phyloP scores from a whole-genome alignment of 2,888 invertebrate species.

The Nomada lathburiana region DNA sequence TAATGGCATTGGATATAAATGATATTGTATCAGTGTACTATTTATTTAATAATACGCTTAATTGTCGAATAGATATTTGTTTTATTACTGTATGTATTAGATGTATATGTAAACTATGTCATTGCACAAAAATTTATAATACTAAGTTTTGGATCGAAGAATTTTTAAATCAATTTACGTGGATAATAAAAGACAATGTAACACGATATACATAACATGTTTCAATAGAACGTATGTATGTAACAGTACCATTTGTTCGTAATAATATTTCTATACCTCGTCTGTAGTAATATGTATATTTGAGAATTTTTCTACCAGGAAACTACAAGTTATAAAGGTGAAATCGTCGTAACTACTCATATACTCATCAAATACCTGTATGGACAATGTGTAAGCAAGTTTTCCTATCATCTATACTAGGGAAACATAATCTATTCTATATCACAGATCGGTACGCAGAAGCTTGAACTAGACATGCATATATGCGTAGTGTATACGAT shows the following conservation, averaged over 20 bases:
- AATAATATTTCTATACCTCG: background rate
- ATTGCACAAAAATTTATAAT: too few relatives aligned
- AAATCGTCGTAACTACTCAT: conserved; percentile 12
- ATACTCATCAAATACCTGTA: conserved; percentile 16
- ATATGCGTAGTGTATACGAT: background rate
- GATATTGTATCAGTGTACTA: too few relatives aligned
- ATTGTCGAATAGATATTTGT: too few relatives aligned
- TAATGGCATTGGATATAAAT: too few relatives aligned
- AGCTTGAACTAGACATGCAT: background rate
- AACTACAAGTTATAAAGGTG: conserved; percentile 16
- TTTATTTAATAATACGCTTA: too few relatives aligned
- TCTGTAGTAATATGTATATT: conserved; percentile 15
- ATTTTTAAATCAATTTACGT: too few relatives aligned
- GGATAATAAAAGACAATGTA: too few relatives aligned
- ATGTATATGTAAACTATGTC: too few relatives aligned
- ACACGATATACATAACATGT: too few relatives aligned
- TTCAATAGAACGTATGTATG: background rate
- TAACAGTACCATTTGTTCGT: conserved; percentile 10
- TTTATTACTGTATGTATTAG: too few relatives aligned
- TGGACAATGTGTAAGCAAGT: conserved; percentile 36
- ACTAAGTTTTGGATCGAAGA: too few relatives aligned
- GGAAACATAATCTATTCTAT: conserved; percentile 30
- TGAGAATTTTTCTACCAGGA: conserved; percentile 29
- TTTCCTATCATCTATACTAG: conserved; percentile 30
- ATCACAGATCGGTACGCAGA: background rate